Evolutionary conservation across 1,140 invertebrate species (phyloP), one percentile per base, ranked within the genome.

Genomic region (Diploscapter pachys): DNA sequence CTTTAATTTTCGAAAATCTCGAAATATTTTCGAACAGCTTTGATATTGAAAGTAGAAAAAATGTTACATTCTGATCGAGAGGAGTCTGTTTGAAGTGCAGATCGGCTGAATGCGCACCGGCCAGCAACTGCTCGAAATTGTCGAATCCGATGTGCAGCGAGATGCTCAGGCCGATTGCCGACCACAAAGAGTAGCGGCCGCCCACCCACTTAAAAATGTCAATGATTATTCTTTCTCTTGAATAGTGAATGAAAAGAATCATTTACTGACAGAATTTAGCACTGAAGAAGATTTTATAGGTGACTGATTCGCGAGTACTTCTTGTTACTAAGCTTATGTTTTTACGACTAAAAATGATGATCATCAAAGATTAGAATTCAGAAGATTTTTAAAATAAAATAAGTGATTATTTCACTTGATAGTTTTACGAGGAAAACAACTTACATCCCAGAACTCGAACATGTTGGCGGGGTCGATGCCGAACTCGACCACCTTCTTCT

Each of bases 371-470:
- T 31, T 31, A 31, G 31, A 31, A 31, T 31, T 31, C 31, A 31
- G 31, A 31, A 31, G 31, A 31, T 31, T 31, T 31, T 31, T 31
- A 31, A 31, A 31, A 31, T 31, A 31, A 31, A 31, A 31, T 31
- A 31, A 31, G 31, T 31, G 31, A 31, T 31, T 31, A 31, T 31
- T 31, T 31, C 31, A 31, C 31, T 31, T 31, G 31, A 31, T 31
- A 31, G 31, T 31, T 31, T 31, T 31, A 31, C 31, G 31, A 65
- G 8, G 56, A 68, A 2, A 50, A 54, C 8, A 5, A 72, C 71
- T 72, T 11, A 72, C 71, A 88, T 99, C 96, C 96, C 97, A 99
- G 87, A 99, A 99, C 64, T 92, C 95, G 89, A 99, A 99, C 94
- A 99, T 99, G 85, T 99, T 99, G 73, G 92, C 91, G 79, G 93